Base-by-base conservation (phyloP, 2,113 vertebrate species). In the Montifringilla adamsi region DNA sequence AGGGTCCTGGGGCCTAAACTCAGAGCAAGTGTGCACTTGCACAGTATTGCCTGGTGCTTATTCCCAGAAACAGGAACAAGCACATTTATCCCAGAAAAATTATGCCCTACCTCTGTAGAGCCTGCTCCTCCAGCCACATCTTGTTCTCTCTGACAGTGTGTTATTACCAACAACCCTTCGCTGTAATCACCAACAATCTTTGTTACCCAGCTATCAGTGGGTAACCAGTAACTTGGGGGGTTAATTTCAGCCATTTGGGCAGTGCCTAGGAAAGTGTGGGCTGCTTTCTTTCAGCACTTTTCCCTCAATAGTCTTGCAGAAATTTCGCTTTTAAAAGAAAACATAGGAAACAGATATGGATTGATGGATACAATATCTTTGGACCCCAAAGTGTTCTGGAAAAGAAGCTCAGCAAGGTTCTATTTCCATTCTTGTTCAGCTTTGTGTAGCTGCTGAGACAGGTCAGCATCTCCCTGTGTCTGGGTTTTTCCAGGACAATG, bases 81-180 rank as follows among this genome's bases (percentile, higher is more conserved):
- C 3, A 37, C 5, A 7, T 73, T 37, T 64, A 8, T 27, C 31
- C 10, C 44, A 44, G 27, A 53, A 66, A 52, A 68, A 13, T 12
- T 8, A n/a, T 41, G 20, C 3, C 9, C 11, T 46, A 1, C 16
- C 6, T 53, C 16, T 41, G 28, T 7, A 24, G 2, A 3, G 3
- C 24, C 30, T 7, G 5, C 11, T 82, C 67, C n/a, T 53, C 15
- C 46, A 53, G 44, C 19, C 52, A 30, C 37, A 39, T 21, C 28
- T 15, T 60, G 28, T 4, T 89, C 33, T 41, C 52, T 15, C 28
- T 68, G 35, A 13, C 19, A n/a, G n/a, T 0, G 1, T n/a, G 6
- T 21, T 11, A 21, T 59, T 24, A 5, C 6, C 22, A 66, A 3
- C 21, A 43, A 16, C 22, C 18, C 22, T 72, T 47, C 33, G 9